phyloP scores from a whole-genome alignment of 2,113 vertebrate genomes.

The Oryctolagus cuniculus region mOryCun1.1 NC_091441.1:31716501-31717000 shows the following conservation, averaged over 20 bases:
- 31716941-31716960: not conserved
- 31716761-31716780: not conserved
- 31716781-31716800: not conserved
- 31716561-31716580: not conserved
- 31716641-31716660: not conserved
- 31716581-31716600: not conserved
- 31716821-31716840: too few species aligned
- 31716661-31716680: not conserved
- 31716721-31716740: not conserved
- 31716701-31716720: not conserved
- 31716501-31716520: not conserved
- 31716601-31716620: not conserved
- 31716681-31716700: not conserved
- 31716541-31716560: not conserved
- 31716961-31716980: not conserved
- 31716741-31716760: not conserved
- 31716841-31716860: not conserved
- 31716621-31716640: fast-evolving
- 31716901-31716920: not conserved
- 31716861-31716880: too few species aligned
- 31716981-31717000: not conserved
- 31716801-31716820: too few species aligned
- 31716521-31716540: not conserved
- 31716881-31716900: not conserved
- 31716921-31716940: not conserved